Evolutionary conservation across 2,797 vertebrate genomes (phyloP).

Genomic region (Eulemur coronatus): DNA sequence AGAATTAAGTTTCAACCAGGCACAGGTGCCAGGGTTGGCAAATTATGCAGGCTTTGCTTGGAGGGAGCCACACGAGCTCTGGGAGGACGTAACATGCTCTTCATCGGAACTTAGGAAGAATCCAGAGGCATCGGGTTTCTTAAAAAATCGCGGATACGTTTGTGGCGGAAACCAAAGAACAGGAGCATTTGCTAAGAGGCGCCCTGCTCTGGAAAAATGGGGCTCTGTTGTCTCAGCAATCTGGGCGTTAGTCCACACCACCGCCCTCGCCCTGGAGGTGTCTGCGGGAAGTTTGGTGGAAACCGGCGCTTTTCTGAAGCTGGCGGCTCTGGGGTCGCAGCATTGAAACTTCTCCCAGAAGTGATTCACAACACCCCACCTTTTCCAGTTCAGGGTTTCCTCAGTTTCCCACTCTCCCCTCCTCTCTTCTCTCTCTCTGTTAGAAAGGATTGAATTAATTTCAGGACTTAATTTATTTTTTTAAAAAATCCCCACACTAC

Average conservation of each 20-base stretch:
- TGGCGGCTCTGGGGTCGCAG: accelerated
- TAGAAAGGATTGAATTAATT: not conserved
- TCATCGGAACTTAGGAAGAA: not conserved
- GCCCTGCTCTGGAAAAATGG: not conserved
- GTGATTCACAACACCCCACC: accelerated
- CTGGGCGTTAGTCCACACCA: accelerated
- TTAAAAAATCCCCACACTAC: not conserved
- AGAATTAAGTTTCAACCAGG: not conserved
- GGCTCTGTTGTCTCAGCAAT: not conserved
- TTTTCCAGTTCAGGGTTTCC: not conserved
- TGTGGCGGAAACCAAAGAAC: not conserved
- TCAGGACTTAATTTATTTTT: not conserved
- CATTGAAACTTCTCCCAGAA: not conserved
- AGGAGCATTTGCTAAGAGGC: not conserved
- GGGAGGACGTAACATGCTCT: not conserved
- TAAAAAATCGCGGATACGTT: not conserved
- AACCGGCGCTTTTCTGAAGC: not conserved
- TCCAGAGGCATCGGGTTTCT: not conserved
- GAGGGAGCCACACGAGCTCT: not conserved
- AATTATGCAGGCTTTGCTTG: not conserved
- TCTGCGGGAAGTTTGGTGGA: not conserved
- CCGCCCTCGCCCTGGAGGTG: accelerated
- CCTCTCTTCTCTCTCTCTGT: not conserved
- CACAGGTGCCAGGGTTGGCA: not conserved
- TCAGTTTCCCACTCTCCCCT: accelerated